Conservation (phyloP, 2,113 vertebrate species). For the Pluvianellus socialis region DNA sequence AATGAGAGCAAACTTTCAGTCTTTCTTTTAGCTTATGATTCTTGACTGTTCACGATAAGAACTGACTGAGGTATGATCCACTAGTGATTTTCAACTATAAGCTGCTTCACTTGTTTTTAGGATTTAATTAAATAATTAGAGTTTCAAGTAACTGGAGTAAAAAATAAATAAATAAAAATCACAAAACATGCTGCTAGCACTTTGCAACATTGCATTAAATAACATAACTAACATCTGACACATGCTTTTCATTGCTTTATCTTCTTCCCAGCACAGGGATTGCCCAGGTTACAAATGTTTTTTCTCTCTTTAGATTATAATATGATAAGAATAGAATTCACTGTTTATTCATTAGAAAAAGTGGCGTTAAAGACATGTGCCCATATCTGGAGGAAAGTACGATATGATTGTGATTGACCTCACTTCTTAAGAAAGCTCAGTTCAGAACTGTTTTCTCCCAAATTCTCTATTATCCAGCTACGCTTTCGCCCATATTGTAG, state of each 20-base stretch:
- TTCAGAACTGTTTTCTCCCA: neutral
- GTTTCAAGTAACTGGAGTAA: neutral
- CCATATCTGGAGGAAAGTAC: neutral
- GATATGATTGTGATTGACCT: neutral
- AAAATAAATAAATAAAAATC: neutral
- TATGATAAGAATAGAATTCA: neutral
- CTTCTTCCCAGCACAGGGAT: neutral
- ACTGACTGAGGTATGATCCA: neutral
- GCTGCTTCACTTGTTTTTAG: neutral
- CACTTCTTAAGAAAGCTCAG: neutral
- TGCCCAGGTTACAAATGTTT: neutral
- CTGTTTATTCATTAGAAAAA: neutral
- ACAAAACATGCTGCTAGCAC: neutral
- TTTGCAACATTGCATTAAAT: neutral
- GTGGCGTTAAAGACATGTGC: neutral
- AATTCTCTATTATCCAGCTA: neutral
- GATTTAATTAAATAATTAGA: neutral
- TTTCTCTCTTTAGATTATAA: neutral
- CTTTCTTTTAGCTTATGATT: neutral
- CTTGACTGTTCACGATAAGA: neutral
- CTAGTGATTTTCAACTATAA: neutral
- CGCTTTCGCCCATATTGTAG: accelerated
- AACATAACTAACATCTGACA: neutral
- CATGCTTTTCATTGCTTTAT: neutral
- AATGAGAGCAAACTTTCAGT: neutral